Percentiles rank a stretch among this genome's conserved stretches.
Conservation (phyloP, 2,888 invertebrate genomes). For the Ceriagrion tenellum region DNA sequence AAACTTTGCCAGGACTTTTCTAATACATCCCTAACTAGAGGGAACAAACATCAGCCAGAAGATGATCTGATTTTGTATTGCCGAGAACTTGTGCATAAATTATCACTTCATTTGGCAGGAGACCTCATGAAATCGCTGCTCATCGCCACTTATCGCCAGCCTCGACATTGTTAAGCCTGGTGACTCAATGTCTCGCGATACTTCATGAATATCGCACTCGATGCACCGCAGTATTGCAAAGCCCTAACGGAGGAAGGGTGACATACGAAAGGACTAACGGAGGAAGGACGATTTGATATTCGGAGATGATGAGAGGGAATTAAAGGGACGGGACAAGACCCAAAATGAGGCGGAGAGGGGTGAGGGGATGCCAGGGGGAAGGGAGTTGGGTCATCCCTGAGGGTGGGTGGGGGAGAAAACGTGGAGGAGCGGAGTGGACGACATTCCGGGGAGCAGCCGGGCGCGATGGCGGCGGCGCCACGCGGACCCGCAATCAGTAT, state of each 20-base stretch:
- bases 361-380: neutral
- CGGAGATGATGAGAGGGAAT: slow-evolving; percentile 35
- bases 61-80: too few species aligned
- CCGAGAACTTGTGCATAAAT: too few species aligned
- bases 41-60: too few species aligned
- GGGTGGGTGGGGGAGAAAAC: neutral
- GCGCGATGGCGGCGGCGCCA: slow-evolving; percentile 29
- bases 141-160: too few species aligned
- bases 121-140: too few species aligned
- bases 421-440: slow-evolving; percentile 12
- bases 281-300: neutral
- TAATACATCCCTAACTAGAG: too few species aligned
- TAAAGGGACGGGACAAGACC: neutral
- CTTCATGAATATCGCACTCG: too few species aligned
- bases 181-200: too few species aligned
- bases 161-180: too few species aligned
- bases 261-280: neutral
- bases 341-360: neutral
- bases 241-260: neutral
- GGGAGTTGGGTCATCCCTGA: neutral
- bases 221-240: too few species aligned
- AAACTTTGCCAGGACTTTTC: too few species aligned
- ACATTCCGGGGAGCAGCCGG: slow-evolving; percentile 36
- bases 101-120: too few species aligned
- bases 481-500: slow-evolving; percentile 61